Evolutionary conservation across 2,888 invertebrate genomes (phyloP).

Genomic region (Tetragnatha montana): DNA sequence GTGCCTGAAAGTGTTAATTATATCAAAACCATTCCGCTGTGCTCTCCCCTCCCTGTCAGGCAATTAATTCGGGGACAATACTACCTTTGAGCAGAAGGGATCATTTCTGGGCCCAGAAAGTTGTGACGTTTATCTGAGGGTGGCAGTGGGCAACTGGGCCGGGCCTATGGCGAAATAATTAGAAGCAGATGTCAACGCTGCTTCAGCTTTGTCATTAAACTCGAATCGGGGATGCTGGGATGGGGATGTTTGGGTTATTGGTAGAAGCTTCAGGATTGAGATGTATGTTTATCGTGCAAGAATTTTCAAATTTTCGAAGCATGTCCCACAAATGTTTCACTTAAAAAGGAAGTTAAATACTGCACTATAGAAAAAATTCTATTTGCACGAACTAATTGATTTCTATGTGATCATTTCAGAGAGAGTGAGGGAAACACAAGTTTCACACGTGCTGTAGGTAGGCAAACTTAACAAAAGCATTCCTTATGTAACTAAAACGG

Average conservation of each 20-base stretch:
- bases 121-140: constrained; percentile 5
- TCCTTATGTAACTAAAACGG: too few relatives aligned
- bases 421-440: too few relatives aligned
- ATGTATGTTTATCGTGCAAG: too few relatives aligned
- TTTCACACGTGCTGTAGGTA: too few relatives aligned
- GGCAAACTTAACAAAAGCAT: too few relatives aligned
- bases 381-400: too few relatives aligned
- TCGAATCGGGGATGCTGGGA: constrained; percentile 6
- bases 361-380: too few relatives aligned
- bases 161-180: constrained; percentile 39
- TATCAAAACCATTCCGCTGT: not conserved
- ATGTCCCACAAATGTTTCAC: too few relatives aligned
- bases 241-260: not conserved
- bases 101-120: not conserved
- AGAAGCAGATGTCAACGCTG: constrained; percentile 37
- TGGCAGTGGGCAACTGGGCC: not conserved
- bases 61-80: constrained; percentile 6
- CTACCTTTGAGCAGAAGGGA: not conserved
- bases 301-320: too few relatives aligned
- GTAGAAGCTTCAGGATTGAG: too few relatives aligned
- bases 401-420: too few relatives aligned
- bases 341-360: too few relatives aligned
- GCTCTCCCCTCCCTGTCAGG: not conserved
- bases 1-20: not conserved
- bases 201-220: constrained; percentile 22